Evolutionary conservation across 2,888 invertebrate species (phyloP).

Genomic region (Nemurella pictetii): DNA sequence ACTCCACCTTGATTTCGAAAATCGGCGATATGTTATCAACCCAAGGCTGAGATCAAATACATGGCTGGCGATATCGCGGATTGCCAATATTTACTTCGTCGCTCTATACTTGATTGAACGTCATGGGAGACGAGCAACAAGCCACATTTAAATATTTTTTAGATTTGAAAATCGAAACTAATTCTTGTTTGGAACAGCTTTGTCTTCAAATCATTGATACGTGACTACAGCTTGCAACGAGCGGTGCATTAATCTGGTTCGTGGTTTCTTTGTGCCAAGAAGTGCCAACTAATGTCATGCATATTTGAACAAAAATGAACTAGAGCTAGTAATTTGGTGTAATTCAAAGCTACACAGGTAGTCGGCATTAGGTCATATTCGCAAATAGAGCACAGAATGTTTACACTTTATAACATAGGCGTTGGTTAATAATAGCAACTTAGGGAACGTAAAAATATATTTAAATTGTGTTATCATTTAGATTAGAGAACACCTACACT

Average conservation of each 20-base stretch:
- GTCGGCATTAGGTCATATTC: conserved; percentile 11
- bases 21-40: neutral
- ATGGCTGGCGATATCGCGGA: neutral
- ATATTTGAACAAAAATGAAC: conserved; percentile 25
- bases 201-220: neutral
- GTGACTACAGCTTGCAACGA: neutral
- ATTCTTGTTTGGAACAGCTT: neutral
- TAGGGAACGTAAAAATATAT: too few relatives aligned
- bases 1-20: too few relatives aligned
- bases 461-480: too few relatives aligned
- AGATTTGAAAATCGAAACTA: neutral
- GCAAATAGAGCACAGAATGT: neutral
- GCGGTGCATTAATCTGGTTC: neutral
- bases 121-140: neutral
- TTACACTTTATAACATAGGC: neutral
- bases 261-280: neutral
- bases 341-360: neutral
- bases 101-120: too few relatives aligned
- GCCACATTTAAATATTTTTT: neutral
- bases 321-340: conserved; percentile 22
- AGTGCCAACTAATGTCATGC: conserved; percentile 27
- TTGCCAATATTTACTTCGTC: neutral
- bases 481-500: too few relatives aligned
- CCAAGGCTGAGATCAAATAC: neutral
- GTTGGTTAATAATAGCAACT: neutral